These are phyloP conservation scores for Caenorhabditis inopinata DNA, from an alignment of 1,140 invertebrate genomes.

Conservation along the genomic window DNA sequence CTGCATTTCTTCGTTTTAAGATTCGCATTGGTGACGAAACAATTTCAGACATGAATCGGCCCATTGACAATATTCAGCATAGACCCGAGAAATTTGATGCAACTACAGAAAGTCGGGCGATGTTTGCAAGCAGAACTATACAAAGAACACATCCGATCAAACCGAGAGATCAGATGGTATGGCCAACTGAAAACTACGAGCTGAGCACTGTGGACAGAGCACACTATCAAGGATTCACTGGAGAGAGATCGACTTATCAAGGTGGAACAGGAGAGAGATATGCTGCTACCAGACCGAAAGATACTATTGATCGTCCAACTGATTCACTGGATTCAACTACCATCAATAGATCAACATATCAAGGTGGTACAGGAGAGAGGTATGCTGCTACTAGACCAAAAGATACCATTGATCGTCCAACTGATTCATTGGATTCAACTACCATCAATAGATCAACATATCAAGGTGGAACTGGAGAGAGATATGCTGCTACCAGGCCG, in stretches of 20 bases:
- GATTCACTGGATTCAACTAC: not conserved
- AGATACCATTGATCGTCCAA: not conserved
- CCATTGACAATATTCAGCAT: constrained; percentile 10
- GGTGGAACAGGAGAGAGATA: not conserved
- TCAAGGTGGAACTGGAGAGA: not conserved
- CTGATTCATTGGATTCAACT: not conserved
- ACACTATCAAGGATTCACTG: not conserved
- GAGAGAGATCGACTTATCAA: not conserved
- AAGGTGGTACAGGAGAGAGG: constrained; percentile 4
- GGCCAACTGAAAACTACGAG: not conserved
- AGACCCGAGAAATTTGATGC: constrained; percentile 18
- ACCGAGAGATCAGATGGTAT: not conserved
- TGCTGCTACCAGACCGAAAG: not conserved
- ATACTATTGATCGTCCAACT: not conserved
- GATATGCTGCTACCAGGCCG: not conserved
- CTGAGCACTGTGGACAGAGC: not conserved
- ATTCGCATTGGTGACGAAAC: no score
- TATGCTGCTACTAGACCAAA: not conserved
- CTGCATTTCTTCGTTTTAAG: not conserved
- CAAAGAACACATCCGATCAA: not conserved
- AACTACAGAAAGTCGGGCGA: not conserved
- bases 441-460: not conserved
- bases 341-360: constrained; percentile 1
- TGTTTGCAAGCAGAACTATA: not conserved
- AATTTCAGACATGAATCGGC: not conserved